Percentiles rank a stretch among this genome's conserved stretches.
Conservation (phyloP, 2,888 invertebrate species). For the Colostygia pectinataria region DNA sequence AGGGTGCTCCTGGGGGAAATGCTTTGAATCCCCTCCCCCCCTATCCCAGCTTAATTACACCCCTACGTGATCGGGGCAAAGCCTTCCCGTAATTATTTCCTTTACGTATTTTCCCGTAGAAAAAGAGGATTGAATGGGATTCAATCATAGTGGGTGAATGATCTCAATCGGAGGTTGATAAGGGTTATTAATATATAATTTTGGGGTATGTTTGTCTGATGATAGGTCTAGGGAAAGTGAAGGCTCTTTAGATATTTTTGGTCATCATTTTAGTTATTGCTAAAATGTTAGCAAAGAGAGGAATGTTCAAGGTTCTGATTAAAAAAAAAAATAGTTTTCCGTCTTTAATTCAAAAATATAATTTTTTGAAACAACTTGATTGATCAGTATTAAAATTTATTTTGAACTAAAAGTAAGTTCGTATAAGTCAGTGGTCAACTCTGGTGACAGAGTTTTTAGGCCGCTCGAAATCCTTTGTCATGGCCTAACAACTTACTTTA, state of each 20-base stretch:
- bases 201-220: not conserved
- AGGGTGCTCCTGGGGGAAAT: constrained; percentile 16
- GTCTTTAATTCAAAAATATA: too few relatives aligned
- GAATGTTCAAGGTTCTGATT: too few relatives aligned
- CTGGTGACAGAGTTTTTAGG: too few relatives aligned
- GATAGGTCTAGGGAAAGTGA: not conserved
- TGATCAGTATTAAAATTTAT: too few relatives aligned
- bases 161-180: constrained; percentile 14
- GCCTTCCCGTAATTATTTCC: constrained; percentile 33
- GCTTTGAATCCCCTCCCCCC: constrained; percentile 24
- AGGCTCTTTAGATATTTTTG: not conserved
- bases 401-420: too few relatives aligned
- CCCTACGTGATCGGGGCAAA: constrained; percentile 33
- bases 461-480: too few relatives aligned
- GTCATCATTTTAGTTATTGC: not conserved
- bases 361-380: too few relatives aligned
- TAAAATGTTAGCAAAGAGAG: too few relatives aligned
- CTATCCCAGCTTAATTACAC: constrained; percentile 29
- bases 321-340: too few relatives aligned
- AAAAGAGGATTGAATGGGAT: constrained; percentile 25
- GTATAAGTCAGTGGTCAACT: too few relatives aligned
- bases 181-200: constrained; percentile 13
- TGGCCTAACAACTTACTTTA: too few relatives aligned
- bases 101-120: constrained; percentile 28
- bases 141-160: constrained; percentile 30